phyloP scores from a whole-genome alignment of 2,888 invertebrate species.

The Actias luna region DNA sequence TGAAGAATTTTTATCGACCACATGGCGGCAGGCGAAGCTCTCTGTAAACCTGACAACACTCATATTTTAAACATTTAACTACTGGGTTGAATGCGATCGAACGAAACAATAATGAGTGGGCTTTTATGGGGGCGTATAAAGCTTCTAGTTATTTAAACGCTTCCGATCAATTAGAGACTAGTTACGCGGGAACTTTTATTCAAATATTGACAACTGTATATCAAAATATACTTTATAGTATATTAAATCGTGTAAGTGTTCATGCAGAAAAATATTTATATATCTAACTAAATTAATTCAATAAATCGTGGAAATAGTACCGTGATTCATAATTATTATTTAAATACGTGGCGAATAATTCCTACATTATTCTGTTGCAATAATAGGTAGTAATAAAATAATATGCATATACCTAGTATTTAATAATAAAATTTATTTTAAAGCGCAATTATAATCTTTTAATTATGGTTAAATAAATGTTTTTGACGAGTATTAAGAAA shows the following conservation, averaged over 20 bases:
- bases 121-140: constrained; percentile 55
- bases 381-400: too few species aligned
- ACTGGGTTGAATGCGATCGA: constrained; percentile 42
- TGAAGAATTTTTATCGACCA: constrained; percentile 50
- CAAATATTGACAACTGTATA: background rate
- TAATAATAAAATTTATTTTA: too few species aligned
- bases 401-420: too few species aligned
- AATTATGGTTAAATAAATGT: too few species aligned
- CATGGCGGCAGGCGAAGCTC: constrained; percentile 34
- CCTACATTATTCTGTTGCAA: too few species aligned
- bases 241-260: background rate
- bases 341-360: too few species aligned
- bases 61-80: constrained; percentile 63
- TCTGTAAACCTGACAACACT: constrained; percentile 47
- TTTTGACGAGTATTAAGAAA: too few species aligned
- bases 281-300: too few species aligned
- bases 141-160: constrained; percentile 46
- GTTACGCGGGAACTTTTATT: constrained; percentile 3
- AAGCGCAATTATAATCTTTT: too few species aligned
- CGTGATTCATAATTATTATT: too few species aligned
- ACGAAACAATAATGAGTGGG: constrained; percentile 53
- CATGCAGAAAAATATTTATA: background rate
- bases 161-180: constrained; percentile 22
- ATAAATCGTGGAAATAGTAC: background rate
- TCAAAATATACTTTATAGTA: constrained; percentile 6